phyloP scores from a whole-genome alignment of 2,797 vertebrate genomes.

The Taenioides sp. region DNA sequence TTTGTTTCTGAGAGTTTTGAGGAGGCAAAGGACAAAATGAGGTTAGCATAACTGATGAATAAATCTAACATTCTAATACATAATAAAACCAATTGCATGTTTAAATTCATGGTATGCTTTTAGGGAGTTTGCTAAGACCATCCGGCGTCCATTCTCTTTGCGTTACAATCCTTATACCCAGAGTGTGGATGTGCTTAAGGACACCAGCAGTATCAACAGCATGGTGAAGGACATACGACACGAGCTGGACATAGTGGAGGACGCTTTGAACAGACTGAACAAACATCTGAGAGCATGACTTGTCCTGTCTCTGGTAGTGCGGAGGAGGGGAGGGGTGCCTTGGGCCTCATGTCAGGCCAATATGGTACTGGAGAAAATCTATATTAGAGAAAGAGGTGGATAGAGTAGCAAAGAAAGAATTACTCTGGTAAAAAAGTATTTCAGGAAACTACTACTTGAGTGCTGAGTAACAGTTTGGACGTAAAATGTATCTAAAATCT shows the following conservation, averaged over 20 bases:
- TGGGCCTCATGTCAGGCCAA: conserved; percentile 1
- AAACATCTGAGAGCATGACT: conserved; percentile 74
- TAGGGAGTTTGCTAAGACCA: conserved; percentile 92
- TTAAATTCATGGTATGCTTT: background rate
- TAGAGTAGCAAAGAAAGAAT: background rate
- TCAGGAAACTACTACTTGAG: too few species aligned
- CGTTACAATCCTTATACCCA: conserved; percentile 91
- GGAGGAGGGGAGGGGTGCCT: conserved; percentile 1
- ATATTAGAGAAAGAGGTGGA: background rate
- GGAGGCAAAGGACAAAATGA: conserved; percentile 91
- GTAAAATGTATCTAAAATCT: too few species aligned
- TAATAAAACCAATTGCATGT: background rate
- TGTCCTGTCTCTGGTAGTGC: background rate
- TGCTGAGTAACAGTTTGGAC: too few species aligned
- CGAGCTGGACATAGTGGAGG: conserved; percentile 87
- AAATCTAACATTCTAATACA: background rate
- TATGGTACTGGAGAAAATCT: background rate
- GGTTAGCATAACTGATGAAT: conserved; percentile 62
- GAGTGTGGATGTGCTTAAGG: conserved; percentile 86
- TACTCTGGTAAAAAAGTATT: too few species aligned
- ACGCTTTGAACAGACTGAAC: conserved; percentile 85
- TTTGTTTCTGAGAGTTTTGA: conserved; percentile 91
- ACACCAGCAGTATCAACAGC: conserved; percentile 82
- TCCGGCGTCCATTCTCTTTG: conserved; percentile 88
- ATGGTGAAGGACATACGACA: conserved; percentile 87